Evolutionary conservation across 2,797 vertebrate species (phyloP).

Genomic region (Pogonophryne albipinna): DNA sequence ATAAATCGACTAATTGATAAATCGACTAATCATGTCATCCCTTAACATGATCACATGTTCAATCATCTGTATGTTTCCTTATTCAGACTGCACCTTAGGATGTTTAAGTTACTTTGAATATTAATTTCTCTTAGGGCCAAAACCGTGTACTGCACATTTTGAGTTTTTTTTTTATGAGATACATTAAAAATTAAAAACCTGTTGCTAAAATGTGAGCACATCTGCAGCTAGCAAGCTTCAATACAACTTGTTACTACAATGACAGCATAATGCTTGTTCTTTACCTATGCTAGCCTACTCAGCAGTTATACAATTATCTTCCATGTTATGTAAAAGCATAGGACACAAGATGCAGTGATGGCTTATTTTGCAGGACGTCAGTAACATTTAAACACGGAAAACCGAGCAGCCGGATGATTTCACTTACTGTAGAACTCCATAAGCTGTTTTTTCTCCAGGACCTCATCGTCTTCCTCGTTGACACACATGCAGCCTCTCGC

Average conservation of each 20-base stretch:
- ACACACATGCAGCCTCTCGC: slow-evolving; percentile 61
- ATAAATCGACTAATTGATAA: not conserved
- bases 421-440: slow-evolving; percentile 85
- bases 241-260: not conserved
- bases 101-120: not conserved
- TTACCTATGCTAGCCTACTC: not conserved
- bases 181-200: not conserved
- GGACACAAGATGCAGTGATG: not conserved
- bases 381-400: not conserved
- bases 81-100: not conserved
- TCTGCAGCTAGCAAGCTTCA: slow-evolving; percentile 14
- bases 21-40: not conserved
- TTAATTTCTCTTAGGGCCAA: not conserved
- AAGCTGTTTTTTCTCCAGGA: slow-evolving; percentile 80
- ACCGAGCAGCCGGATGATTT: not conserved
- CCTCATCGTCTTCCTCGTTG: slow-evolving; percentile 69
- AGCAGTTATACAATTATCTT: not conserved
- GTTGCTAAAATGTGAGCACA: slow-evolving; percentile 20
- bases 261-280: not conserved
- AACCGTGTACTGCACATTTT: not conserved
- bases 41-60: not conserved
- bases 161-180: not conserved
- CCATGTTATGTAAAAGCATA: not conserved
- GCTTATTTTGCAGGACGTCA: not conserved
- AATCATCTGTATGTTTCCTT: not conserved